Base-by-base conservation (phyloP, 2,888 invertebrate genomes). In the Clanis bilineata region DNA sequence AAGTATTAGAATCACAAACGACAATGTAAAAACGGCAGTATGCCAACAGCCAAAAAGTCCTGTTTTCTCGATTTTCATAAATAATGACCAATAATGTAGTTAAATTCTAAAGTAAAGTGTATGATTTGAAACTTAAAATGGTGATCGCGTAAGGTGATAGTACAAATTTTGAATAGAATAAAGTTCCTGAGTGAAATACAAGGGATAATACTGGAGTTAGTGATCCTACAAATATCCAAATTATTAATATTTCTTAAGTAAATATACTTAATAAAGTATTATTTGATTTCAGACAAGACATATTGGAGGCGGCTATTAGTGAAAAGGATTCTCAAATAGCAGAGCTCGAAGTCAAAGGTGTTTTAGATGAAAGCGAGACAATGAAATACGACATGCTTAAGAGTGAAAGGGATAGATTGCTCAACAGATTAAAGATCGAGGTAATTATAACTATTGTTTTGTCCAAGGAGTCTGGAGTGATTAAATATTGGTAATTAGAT, bases 271-370 rank as follows among this genome's bases (percentile, higher is more conserved):
- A 41, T 18, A 18, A 18, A 15, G 41, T 1, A 1, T 41, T 41
- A 18, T 18, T 18, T 61, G 39, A 60, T 84, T 86, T 15, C 82
- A 97, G 97, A 80, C 95, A 96, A 87, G 97, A 98, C 86, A 95
- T 97, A 57, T 86, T 98, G 64, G 95, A 97, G 86, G 95, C 95
- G 62, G 95, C 96, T 3, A 95, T 98, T 63, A 96, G 96, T 74
- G 97, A 97, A 77, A 97, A 97, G 81, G 98, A 98, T 83, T 95
- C 97, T 10, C 96, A 96, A 83, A 94, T 98, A 72, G 97, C 97
- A 0, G 93, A 97, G 64, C 83, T 97, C 61, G 97, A 98, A 83
- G 93, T 96, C 76, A 94, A 94, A 60, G 95, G 95, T 9, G 94
- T 95, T 57, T 92, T 95, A 69, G 94, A 93, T 58, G 93, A 94